Percentiles rank a stretch among this genome's conserved stretches.
Evolutionary conservation across 2,888 invertebrate species (phyloP).

Genomic region (Diabrotica balteata): DNA sequence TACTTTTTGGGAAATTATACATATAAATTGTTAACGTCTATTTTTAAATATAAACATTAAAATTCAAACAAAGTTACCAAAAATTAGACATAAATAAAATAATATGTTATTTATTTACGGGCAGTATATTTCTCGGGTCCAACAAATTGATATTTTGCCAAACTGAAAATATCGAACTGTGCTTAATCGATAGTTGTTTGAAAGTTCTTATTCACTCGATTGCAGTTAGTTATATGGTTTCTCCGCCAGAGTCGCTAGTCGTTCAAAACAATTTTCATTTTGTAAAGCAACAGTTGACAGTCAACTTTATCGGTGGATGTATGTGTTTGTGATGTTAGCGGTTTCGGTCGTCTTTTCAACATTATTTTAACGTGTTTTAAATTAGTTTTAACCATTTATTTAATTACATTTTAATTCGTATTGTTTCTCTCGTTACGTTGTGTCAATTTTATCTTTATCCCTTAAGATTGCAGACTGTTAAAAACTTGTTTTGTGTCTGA

Average conservation of each 20-base stretch:
- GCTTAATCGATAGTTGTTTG: too few species aligned
- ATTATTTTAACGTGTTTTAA: conserved; percentile 17
- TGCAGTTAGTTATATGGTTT: background rate
- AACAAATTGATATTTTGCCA: too few species aligned
- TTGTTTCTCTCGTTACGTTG: background rate
- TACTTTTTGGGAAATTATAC: too few species aligned
- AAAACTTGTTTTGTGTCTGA: conserved; percentile 15
- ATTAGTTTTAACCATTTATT: conserved; percentile 10
- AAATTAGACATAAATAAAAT: too few species aligned
- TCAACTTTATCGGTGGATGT: conserved; percentile 38
- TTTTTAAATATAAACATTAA: too few species aligned
- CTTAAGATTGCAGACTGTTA: background rate
- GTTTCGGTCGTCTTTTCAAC: conserved; percentile 19
- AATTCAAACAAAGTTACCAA: too few species aligned
- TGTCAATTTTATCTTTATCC: background rate
- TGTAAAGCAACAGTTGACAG: conserved; percentile 55
- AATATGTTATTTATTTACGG: too few species aligned
- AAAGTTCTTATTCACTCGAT: too few species aligned
- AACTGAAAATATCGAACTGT: too few species aligned
- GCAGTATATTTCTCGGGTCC: too few species aligned
- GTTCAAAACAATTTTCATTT: conserved; percentile 40
- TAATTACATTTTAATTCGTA: background rate
- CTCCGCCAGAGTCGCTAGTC: conserved; percentile 35
- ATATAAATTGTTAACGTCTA: too few species aligned
- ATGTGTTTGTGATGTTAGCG: conserved; percentile 26